phyloP scores from a whole-genome alignment of 2,797 vertebrate species.

The Eulemur albifrons region DNA sequence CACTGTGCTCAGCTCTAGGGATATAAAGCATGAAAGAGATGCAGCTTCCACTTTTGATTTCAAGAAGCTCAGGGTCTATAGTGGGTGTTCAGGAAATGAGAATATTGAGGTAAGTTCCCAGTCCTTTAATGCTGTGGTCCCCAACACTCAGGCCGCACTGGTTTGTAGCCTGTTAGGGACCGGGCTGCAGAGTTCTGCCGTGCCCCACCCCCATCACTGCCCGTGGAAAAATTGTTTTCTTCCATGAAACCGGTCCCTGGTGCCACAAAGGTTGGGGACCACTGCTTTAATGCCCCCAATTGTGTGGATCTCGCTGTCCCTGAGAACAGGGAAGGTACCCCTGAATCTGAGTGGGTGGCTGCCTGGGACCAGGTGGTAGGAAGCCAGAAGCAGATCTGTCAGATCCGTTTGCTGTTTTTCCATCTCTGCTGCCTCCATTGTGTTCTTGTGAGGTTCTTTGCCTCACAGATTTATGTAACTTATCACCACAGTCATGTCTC shows the following conservation, averaged over 20 bases:
- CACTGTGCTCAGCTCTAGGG: neutral
- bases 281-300: neutral
- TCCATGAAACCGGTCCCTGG: too few species aligned
- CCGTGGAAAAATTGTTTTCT: too few species aligned
- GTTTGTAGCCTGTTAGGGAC: too few species aligned
- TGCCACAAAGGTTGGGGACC: too few species aligned
- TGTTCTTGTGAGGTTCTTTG: neutral
- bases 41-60: neutral
- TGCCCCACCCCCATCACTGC: neutral
- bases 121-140: neutral
- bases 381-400: neutral
- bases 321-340: neutral
- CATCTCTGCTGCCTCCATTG: neutral
- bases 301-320: neutral
- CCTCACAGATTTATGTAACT: constrained; percentile 24
- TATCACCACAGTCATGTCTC: constrained; percentile 55
- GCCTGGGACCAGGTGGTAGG: neutral
- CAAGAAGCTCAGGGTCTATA: neutral
- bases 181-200: too few species aligned
- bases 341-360: neutral
- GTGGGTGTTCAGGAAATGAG: neutral
- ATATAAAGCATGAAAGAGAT: neutral
- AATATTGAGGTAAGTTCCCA: neutral
- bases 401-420: neutral
- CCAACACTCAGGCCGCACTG: too few species aligned